Evolutionary conservation across 2,797 vertebrate genomes (phyloP).

Genomic region (Gallinago nigripennis): DNA sequence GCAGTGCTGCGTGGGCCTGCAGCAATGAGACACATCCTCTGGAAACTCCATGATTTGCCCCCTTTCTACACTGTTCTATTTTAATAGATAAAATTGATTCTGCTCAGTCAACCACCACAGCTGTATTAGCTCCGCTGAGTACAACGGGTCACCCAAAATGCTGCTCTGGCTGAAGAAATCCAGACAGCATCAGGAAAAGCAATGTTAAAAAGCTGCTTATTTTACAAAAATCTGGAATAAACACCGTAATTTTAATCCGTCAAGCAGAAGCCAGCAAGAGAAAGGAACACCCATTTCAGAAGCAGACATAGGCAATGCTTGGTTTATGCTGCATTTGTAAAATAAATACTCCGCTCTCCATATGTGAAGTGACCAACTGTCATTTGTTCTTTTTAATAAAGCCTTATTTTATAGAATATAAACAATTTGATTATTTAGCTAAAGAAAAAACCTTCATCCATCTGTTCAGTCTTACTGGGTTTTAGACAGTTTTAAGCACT

Average conservation of each 20-base stretch:
- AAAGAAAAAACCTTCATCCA: neutral
- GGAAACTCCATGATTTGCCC: neutral
- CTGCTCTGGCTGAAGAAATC: neutral
- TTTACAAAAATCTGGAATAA: neutral
- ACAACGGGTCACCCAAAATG: neutral
- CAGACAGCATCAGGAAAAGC: neutral
- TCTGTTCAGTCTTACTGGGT: neutral
- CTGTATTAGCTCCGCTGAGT: neutral
- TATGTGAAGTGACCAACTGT: neutral
- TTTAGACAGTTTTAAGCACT: neutral
- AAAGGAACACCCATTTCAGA: neutral
- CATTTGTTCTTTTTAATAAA: neutral
- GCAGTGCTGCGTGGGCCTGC: neutral
- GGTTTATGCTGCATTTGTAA: neutral
- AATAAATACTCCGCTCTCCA: neutral
- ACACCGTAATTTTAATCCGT: neutral
- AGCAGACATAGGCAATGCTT: neutral
- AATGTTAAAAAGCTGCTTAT: neutral
- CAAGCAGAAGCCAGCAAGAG: accelerated
- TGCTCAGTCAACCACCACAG: neutral
- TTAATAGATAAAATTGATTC: neutral
- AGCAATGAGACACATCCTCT: neutral
- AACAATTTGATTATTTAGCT: neutral
- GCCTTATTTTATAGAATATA: neutral
- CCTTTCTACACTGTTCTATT: neutral